Evolutionary conservation across 2,113 vertebrate species (phyloP).

Genomic region (Chionis minor): DNA sequence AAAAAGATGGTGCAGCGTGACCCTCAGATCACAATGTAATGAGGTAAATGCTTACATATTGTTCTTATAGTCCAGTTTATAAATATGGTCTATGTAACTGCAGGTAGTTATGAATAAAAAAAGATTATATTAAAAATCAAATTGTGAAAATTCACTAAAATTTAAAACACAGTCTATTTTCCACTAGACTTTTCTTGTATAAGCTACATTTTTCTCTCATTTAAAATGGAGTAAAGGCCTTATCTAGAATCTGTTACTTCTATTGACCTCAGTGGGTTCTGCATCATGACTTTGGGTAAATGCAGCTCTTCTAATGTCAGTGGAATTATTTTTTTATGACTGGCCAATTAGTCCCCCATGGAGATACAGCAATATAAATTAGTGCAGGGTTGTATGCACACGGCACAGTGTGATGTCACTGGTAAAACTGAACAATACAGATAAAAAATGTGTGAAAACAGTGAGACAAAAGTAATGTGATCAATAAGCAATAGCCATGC

Average conservation of each 20-base stretch:
- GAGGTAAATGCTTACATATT: background rate
- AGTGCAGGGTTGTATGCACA: background rate
- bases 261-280: background rate
- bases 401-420: background rate
- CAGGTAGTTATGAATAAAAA: background rate
- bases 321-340: background rate
- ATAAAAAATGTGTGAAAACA: background rate
- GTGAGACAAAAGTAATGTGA: background rate
- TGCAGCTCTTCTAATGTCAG: background rate
- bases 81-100: background rate
- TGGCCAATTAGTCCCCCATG: background rate
- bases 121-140: background rate
- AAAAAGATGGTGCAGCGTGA: background rate
- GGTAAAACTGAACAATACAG: background rate
- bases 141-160: background rate
- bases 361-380: background rate
- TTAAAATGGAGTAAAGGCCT: background rate
- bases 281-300: background rate
- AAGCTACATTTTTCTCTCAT: background rate
- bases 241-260: background rate
- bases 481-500: slow-evolving; percentile 23
- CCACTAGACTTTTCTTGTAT: background rate
- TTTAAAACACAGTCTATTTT: background rate
- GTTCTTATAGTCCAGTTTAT: background rate
- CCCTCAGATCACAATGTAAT: background rate